A percentile compares a stretch with the other conserved stretches of the same genome.
Conservation (phyloP, 2,797 vertebrate species). For the Sternarchorhynchus goeldii region DNA sequence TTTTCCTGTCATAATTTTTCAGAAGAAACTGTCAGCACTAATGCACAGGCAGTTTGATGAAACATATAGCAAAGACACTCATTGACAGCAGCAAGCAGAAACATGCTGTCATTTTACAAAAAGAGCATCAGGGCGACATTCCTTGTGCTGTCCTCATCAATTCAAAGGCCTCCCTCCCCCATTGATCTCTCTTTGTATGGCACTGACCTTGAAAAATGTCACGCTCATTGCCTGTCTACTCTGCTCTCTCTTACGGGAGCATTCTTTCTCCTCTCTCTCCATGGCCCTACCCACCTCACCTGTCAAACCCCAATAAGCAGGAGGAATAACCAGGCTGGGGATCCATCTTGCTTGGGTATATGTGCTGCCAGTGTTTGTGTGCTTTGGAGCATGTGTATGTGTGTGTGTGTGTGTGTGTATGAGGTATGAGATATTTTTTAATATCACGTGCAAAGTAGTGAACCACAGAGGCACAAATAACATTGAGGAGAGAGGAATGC, state of each 20-base stretch:
- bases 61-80: not conserved
- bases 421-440: conserved; percentile 7
- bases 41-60: not conserved
- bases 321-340: conserved; percentile 30
- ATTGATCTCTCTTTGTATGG: conserved; percentile 11
- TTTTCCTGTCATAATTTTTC: not conserved
- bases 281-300: conserved; percentile 15
- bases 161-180: not conserved
- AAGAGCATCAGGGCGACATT: not conserved
- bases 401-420: not conserved
- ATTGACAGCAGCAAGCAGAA: conserved; percentile 15
- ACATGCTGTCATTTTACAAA: not conserved
- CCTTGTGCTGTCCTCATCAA: not conserved
- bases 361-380: no score
- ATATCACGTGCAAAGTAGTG: conserved; percentile 18
- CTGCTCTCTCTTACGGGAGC: conserved; percentile 10
- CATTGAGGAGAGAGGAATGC: conserved; percentile 7
- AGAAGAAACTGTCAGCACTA: not conserved
- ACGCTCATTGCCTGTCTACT: conserved; percentile 1
- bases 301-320: conserved; percentile 25
- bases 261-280: not conserved
- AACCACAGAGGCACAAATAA: conserved; percentile 43
- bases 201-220: conserved; percentile 36
- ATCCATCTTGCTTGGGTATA: not conserved
- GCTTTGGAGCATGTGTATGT: not conserved